These are phyloP conservation scores for Phlogophora meticulosa DNA, from an alignment of 2,888 invertebrate species.

Conservation along the genomic window DNA sequence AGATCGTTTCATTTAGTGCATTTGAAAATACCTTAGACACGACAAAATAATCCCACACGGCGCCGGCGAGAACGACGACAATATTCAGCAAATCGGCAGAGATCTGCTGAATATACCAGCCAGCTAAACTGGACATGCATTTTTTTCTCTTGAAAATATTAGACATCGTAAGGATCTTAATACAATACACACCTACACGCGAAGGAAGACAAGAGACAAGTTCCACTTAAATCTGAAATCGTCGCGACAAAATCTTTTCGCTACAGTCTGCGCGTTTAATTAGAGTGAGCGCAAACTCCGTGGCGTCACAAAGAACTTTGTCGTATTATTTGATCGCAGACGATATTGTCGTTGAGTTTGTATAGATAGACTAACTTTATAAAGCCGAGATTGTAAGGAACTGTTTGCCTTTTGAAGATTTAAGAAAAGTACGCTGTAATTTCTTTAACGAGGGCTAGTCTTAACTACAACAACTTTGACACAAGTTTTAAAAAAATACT, in stretches of 20 bases:
- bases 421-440: slow-evolving; percentile 16
- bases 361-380: slow-evolving; percentile 51
- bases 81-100: slow-evolving; percentile 28
- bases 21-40: background rate
- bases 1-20: background rate
- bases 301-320: slow-evolving; percentile 49
- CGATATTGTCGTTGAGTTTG: slow-evolving; percentile 52
- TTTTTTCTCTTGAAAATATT: slow-evolving; percentile 59
- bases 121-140: slow-evolving; percentile 20
- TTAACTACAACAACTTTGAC: background rate
- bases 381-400: slow-evolving; percentile 35
- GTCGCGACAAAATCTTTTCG: slow-evolving; percentile 77
- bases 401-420: slow-evolving; percentile 28
- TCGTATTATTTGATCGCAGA: slow-evolving; percentile 51
- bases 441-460: slow-evolving; percentile 6
- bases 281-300: slow-evolving; percentile 58
- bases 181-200: slow-evolving; percentile 79
- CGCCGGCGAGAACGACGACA: slow-evolving; percentile 16
- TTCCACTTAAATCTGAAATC: slow-evolving; percentile 83
- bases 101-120: too few relatives aligned
- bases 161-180: slow-evolving; percentile 69
- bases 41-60: slow-evolving; percentile 28
- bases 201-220: slow-evolving; percentile 80
- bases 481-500: too few relatives aligned
- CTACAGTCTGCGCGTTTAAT: slow-evolving; percentile 57